phyloP scores from a whole-genome alignment of 2,797 vertebrate species.

The Catamblyrhynchus diadema region DNA sequence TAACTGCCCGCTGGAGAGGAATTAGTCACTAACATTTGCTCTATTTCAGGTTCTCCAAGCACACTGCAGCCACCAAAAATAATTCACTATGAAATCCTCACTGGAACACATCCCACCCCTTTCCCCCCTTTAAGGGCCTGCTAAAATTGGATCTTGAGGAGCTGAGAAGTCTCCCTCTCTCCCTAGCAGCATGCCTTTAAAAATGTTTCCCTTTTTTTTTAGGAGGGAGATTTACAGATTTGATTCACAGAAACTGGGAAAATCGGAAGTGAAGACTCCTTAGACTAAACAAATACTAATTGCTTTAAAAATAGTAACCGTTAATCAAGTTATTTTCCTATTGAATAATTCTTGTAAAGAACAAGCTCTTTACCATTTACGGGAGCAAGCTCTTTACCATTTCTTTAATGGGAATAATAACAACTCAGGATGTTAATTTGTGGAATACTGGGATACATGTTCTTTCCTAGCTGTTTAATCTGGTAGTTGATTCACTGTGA shows the following conservation, averaged over 20 bases:
- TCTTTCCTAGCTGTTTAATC: background rate
- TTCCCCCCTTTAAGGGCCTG: background rate
- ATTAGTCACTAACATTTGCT: background rate
- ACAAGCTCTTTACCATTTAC: background rate
- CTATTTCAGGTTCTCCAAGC: background rate
- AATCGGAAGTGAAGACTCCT: background rate
- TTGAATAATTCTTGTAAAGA: background rate
- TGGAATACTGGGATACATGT: background rate
- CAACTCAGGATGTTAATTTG: background rate
- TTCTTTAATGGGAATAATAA: background rate
- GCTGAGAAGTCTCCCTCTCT: background rate
- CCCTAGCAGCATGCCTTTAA: background rate
- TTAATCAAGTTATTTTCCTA: background rate
- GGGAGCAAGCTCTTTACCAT: background rate
- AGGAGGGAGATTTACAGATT: background rate
- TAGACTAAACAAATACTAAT: background rate
- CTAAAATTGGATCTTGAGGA: background rate
- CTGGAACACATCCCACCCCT: background rate
- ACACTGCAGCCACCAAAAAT: background rate
- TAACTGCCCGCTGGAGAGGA: background rate
- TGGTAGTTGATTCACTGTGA: background rate
- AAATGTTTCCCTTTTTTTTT: background rate
- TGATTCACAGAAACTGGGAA: background rate
- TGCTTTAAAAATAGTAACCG: background rate
- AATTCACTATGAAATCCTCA: background rate